phyloP scores from a whole-genome alignment of 2,113 vertebrate species.

The Ciconia boyciana region DNA sequence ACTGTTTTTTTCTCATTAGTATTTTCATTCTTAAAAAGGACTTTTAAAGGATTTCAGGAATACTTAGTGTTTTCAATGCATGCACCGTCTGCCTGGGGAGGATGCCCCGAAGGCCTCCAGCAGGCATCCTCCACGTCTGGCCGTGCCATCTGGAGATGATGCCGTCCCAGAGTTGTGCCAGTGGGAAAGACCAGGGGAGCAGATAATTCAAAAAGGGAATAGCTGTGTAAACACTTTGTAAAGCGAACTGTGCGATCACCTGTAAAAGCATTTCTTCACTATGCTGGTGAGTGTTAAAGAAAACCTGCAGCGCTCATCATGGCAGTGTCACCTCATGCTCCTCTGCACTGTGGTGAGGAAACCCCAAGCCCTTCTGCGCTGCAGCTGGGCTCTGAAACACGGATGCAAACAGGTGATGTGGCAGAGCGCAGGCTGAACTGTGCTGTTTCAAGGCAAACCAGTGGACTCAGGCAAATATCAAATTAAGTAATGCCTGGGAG shows the following conservation, averaged over 20 bases:
- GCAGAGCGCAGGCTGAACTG: not conserved
- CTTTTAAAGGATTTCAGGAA: not conserved
- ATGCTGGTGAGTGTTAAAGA: not conserved
- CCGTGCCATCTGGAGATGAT: not conserved
- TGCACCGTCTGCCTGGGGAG: not conserved
- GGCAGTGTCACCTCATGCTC: not conserved
- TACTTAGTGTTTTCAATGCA: not conserved
- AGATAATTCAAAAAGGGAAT: not conserved
- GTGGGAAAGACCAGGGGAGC: not conserved
- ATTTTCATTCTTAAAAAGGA: not conserved
- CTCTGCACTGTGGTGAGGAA: not conserved
- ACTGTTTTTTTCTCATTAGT: not conserved
- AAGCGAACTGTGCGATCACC: accelerated
- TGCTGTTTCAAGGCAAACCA: not conserved
- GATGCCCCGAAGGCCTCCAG: not conserved
- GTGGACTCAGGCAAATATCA: not conserved
- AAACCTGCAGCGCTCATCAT: not conserved
- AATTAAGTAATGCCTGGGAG: not conserved
- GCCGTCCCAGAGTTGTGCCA: not conserved
- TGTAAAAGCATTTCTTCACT: not conserved
- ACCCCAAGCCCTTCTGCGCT: not conserved
- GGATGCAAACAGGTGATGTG: not conserved
- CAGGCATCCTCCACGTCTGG: not conserved
- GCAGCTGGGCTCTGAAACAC: not conserved
- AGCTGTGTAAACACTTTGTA: not conserved